phyloP scores from a whole-genome alignment of 2,797 vertebrate species.

The Erethizon dorsatum region DNA sequence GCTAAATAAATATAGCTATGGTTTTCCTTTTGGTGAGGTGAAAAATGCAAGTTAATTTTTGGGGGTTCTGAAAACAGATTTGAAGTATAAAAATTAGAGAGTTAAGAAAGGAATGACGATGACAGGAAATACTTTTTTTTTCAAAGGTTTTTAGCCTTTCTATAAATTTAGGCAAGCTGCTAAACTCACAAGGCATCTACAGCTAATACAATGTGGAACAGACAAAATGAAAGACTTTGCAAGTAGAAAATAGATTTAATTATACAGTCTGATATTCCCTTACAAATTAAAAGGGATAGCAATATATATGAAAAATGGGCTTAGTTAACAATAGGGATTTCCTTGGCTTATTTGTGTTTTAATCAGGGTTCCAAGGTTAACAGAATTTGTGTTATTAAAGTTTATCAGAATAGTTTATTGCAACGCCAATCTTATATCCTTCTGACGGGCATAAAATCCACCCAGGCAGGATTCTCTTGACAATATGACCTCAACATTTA shows the following conservation, averaged over 20 bases:
- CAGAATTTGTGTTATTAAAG: slow-evolving; percentile 74
- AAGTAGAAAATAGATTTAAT: slow-evolving; percentile 39
- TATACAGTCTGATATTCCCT: background rate
- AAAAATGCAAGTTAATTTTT: slow-evolving; percentile 25
- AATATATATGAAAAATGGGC: slow-evolving; percentile 76
- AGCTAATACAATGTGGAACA: background rate
- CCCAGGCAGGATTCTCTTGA: slow-evolving; percentile 68
- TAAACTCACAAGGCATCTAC: slow-evolving; percentile 48
- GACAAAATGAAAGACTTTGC: slow-evolving; percentile 23
- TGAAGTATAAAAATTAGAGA: background rate
- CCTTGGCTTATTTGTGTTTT: slow-evolving; percentile 71
- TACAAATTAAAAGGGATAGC: slow-evolving; percentile 50
- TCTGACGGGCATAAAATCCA: slow-evolving; percentile 63
- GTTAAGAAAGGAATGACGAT: background rate
- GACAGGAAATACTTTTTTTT: background rate
- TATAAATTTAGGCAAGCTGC: slow-evolving; percentile 8
- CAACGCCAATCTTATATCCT: slow-evolving; percentile 78
- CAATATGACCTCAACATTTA: slow-evolving; percentile 76
- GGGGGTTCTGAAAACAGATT: slow-evolving; percentile 12
- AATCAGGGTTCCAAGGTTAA: slow-evolving; percentile 72
- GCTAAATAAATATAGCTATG: background rate
- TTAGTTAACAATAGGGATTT: slow-evolving; percentile 72
- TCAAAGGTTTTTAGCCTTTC: slow-evolving; percentile 25
- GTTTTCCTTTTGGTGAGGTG: slow-evolving; percentile 40
- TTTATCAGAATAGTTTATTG: slow-evolving; percentile 75